Conservation (phyloP, 2,113 vertebrate species). For the Oreochromis niloticus region DNA sequence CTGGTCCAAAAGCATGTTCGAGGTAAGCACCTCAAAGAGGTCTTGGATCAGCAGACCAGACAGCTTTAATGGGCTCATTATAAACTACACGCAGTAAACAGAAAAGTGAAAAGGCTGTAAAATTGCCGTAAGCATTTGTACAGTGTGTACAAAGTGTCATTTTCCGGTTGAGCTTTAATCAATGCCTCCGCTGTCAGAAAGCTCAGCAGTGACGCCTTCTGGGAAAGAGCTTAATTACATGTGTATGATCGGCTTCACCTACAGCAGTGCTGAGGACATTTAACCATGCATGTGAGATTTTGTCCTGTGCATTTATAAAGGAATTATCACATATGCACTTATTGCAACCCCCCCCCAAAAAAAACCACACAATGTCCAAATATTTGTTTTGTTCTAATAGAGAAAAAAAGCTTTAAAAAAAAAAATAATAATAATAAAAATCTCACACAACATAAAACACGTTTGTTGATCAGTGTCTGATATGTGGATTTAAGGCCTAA, state of each 20-base stretch:
- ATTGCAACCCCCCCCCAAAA: too few species aligned
- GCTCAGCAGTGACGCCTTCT: background rate
- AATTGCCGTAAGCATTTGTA: accelerated
- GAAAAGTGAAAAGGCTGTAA: background rate
- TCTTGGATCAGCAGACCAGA: background rate
- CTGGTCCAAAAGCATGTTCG: accelerated
- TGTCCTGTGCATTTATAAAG: background rate
- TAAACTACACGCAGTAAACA: background rate
- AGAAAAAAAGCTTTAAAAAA: background rate
- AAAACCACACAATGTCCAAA: background rate
- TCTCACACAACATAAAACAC: background rate
- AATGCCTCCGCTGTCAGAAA: background rate
- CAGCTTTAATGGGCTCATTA: accelerated
- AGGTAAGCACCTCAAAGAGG: background rate
- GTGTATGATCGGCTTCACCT: background rate
- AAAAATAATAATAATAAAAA: background rate
- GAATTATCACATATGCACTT: background rate
- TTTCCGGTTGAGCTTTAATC: background rate
- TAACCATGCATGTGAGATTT: background rate
- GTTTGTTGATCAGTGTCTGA: background rate
- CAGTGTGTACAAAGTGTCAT: background rate
- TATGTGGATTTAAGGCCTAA: background rate
- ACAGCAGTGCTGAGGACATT: background rate
- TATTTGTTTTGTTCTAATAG: background rate
- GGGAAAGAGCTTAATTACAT: background rate